Evolutionary conservation across 2,797 vertebrate species (phyloP).

Genomic region (Bryconaethiops microstoma): DNA sequence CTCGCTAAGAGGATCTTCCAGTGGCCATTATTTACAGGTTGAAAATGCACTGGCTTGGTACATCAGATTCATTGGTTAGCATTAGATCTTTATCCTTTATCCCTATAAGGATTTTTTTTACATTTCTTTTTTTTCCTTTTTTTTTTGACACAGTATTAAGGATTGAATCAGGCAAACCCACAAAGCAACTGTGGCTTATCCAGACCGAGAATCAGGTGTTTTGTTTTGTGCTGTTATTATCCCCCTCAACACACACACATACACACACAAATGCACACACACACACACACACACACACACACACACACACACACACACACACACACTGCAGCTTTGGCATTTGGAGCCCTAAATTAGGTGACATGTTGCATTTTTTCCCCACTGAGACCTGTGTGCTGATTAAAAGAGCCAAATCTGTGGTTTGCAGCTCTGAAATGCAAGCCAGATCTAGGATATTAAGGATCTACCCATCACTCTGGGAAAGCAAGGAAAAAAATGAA

Average conservation of each 20-base stretch:
- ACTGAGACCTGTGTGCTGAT: slow-evolving; percentile 62
- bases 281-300: no score
- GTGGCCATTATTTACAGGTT: not conserved
- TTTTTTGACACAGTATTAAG: slow-evolving; percentile 37
- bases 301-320: slow-evolving; percentile 13
- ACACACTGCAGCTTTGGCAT: slow-evolving; percentile 68
- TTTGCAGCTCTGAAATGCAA: slow-evolving; percentile 26
- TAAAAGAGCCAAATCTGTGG: slow-evolving; percentile 52
- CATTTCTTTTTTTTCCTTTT: not conserved
- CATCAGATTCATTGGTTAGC: not conserved
- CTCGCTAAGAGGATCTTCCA: not conserved
- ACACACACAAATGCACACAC: no score
- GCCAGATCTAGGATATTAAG: slow-evolving; percentile 66
- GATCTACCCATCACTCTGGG: slow-evolving; percentile 72
- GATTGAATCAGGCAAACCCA: slow-evolving; percentile 53
- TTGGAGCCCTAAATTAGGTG: slow-evolving; percentile 75
- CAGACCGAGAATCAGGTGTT: slow-evolving; percentile 61
- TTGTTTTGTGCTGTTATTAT: slow-evolving; percentile 47
- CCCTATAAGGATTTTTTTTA: not conserved
- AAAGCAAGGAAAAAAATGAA: slow-evolving; percentile 59
- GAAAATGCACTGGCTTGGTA: not conserved
- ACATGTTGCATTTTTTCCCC: slow-evolving; percentile 62
- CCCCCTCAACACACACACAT: no score
- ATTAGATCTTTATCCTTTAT: slow-evolving; percentile 13
- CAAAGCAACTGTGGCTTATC: slow-evolving; percentile 69